phyloP scores from a whole-genome alignment of 2,113 vertebrate species.

The Benitochromis conjunctus region DNA sequence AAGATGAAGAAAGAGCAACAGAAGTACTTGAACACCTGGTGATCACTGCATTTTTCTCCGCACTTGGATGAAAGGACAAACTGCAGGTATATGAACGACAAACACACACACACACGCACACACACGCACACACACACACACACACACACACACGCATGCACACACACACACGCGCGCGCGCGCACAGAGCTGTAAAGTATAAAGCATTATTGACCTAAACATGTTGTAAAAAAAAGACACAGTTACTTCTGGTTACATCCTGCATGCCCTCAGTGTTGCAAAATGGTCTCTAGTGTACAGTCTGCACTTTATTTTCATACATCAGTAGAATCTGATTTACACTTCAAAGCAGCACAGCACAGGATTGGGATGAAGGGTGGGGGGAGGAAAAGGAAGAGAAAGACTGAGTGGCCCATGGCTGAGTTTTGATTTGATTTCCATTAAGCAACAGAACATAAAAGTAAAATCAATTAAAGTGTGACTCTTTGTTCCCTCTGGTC shows the following conservation, averaged over 20 bases:
- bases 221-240: constrained; percentile 11
- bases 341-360: constrained; percentile 64
- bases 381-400: not conserved
- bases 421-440: constrained; percentile 54
- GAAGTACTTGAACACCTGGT: not conserved
- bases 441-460: constrained; percentile 62
- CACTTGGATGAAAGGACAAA: not conserved
- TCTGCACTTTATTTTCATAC: constrained; percentile 57
- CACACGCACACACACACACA: not conserved
- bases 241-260: constrained; percentile 45
- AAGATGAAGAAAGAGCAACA: not conserved
- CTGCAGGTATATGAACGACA: not conserved
- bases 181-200: not conserved
- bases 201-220: constrained; percentile 23
- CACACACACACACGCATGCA: not conserved
- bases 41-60: not conserved
- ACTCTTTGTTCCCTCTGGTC: constrained; percentile 39
- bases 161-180: not conserved
- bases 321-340: constrained; percentile 71
- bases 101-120: not conserved
- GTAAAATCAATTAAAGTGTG: constrained; percentile 57
- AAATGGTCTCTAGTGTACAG: constrained; percentile 50
- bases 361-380: not conserved
- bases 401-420: constrained; percentile 28
- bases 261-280: constrained; percentile 39